Evolutionary conservation across 2,888 invertebrate genomes (phyloP).

Genomic region (Brachynemurus nebulosus): DNA sequence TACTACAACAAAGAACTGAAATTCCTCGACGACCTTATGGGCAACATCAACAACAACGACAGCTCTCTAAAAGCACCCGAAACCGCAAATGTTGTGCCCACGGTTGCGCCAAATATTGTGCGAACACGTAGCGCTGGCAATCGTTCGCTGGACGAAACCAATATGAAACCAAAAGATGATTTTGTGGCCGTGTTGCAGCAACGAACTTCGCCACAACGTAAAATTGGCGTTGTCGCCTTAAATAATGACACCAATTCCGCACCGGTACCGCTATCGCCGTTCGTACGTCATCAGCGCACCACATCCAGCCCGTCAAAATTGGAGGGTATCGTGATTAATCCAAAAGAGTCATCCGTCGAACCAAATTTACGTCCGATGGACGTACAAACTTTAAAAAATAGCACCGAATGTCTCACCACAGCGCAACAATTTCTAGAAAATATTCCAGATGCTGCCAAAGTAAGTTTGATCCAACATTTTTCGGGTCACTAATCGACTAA

Average conservation of each 20-base stretch:
- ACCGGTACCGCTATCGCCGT: constrained; percentile 30
- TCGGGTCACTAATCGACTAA: too few relatives aligned
- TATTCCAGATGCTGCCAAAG: background rate
- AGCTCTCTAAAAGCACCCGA: background rate
- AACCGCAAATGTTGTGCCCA: background rate
- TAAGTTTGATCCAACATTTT: background rate
- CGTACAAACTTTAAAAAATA: background rate
- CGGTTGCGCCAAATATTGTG: constrained; percentile 5
- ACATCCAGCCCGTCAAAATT: constrained; percentile 69
- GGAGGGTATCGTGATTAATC: constrained; percentile 35
- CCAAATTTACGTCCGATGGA: background rate
- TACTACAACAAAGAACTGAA: constrained; percentile 42
- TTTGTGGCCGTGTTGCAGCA: too few relatives aligned
- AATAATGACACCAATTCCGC: too few relatives aligned
- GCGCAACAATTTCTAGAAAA: constrained; percentile 2
- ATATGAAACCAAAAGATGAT: constrained; percentile 22
- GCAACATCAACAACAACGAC: constrained; percentile 1
- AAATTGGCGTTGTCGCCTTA: constrained; percentile 14
- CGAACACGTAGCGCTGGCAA: constrained; percentile 32
- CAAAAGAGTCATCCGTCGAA: background rate
- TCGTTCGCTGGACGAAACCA: constrained; percentile 41
- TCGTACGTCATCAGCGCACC: constrained; percentile 56
- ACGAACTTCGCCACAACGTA: constrained; percentile 1
- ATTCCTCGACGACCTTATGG: constrained; percentile 34
- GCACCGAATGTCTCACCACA: background rate